phyloP scores from a whole-genome alignment of 2,113 vertebrate species.

The Mungos mungo region DNA sequence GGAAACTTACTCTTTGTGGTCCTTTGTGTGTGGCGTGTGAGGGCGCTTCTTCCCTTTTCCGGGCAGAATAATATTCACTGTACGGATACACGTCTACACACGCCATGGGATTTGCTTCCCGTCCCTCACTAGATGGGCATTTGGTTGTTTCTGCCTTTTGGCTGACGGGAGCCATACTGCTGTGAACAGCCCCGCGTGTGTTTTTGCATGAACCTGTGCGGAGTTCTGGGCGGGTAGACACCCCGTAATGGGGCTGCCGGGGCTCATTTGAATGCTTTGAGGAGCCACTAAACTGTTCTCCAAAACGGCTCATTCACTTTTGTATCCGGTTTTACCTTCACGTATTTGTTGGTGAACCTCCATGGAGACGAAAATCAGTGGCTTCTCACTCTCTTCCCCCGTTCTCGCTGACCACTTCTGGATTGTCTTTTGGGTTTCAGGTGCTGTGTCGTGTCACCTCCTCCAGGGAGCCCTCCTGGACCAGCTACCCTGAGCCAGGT shows the following conservation, averaged over 20 bases:
- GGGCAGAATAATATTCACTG: neutral
- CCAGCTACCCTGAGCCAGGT: neutral
- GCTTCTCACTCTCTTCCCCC: neutral
- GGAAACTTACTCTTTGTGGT: fast-evolving
- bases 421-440: neutral
- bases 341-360: neutral
- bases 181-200: no score
- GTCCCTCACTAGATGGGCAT: no score
- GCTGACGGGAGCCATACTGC: no score
- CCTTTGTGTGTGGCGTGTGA: neutral
- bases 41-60: neutral
- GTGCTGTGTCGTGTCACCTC: neutral
- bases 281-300: no score
- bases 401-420: neutral
- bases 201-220: neutral
- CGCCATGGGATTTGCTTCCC: neutral
- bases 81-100: fast-evolving
- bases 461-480: neutral
- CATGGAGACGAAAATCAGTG: neutral
- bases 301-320: neutral
- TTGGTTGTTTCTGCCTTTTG: neutral
- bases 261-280: no score
- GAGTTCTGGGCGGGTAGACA: no score
- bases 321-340: neutral
- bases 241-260: neutral